phyloP scores from a whole-genome alignment of 1,140 invertebrate species.

The Halyomorpha halys region DNA sequence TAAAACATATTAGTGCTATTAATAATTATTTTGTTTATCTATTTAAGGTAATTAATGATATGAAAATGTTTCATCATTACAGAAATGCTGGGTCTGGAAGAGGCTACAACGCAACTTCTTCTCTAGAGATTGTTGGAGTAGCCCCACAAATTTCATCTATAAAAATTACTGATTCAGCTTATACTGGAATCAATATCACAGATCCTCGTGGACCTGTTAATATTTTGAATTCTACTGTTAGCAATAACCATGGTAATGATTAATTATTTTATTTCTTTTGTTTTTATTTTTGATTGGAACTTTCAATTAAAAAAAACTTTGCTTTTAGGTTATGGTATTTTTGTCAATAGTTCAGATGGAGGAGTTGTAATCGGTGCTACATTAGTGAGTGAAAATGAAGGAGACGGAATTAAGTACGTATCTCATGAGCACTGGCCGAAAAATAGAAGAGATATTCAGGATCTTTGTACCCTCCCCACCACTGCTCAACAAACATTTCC shows the following conservation, averaged over 20 bases:
- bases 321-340: constrained; percentile 67
- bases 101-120: constrained; percentile 71
- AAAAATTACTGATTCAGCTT: constrained; percentile 72
- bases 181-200: constrained; percentile 84
- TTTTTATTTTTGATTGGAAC: no score
- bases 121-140: constrained; percentile 74
- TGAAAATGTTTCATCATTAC: constrained; percentile 22
- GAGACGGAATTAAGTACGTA: constrained; percentile 75
- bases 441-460: constrained; percentile 61
- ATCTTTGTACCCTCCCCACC: constrained; percentile 72
- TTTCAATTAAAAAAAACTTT: background rate
- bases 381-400: constrained; percentile 64
- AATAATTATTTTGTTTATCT: no score
- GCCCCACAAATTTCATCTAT: constrained; percentile 74
- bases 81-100: constrained; percentile 71
- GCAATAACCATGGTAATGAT: constrained; percentile 61
- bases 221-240: constrained; percentile 68
- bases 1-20: no score
- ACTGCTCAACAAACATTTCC: constrained; percentile 74
- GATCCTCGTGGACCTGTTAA: constrained; percentile 66
- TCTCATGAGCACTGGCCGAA: constrained; percentile 63
- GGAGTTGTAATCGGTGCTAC: constrained; percentile 59
- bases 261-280: background rate
- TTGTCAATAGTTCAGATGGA: constrained; percentile 76
- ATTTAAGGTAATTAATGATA: no score